Base-by-base conservation (phyloP, 2,888 invertebrate genomes). In the Phortica okadai region DNA sequence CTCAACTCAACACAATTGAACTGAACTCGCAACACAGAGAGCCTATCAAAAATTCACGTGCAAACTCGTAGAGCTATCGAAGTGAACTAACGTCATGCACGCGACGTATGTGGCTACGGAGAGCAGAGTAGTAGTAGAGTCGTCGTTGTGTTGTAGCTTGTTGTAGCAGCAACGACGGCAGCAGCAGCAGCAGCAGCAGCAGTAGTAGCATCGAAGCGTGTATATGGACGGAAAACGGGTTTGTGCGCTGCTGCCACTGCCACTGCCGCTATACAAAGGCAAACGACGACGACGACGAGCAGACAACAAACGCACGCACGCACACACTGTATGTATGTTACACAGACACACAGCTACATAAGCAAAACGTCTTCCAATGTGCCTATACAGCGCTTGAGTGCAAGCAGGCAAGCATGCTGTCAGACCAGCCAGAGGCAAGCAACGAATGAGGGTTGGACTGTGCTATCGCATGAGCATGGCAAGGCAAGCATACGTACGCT, bases 31-130 rank as follows among this genome's bases (percentile, higher is more conserved):
- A 77, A 81, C 81, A 79, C 79, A 79, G 79, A 83, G 82, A 83
- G 81, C 78, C 80, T 81, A 79, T 85, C 85, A 86, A 87, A 90
- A 86, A 86, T 89, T 89, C 90, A 91, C 91, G 91, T 92, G 91
- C 85, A 91, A 89, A 91, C 92, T 91, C 91, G 89, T 88, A 88
- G 91, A 91, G 91, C 91, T 91, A 91, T 92, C 91, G 91, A 91
- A 91, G 90, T 91, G 90, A 92, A 92, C 91, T 92, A 91, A 92
- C 90, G 90, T 90, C 90, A 91, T 90, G 90, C 90, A 89, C 7
- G 88, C 88, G 86, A 79, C 84, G 84, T 82, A 81, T 89, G 88
- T 84, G 82, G 87, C 87, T 84, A 88, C 90, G 82, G 89, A 89
- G 89, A 89, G 90, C 88, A 79, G 33, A 33, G 33, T 64, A 7